Evolutionary conservation across 1,140 invertebrate genomes (phyloP).

Genomic region (Nephila pilipes): DNA sequence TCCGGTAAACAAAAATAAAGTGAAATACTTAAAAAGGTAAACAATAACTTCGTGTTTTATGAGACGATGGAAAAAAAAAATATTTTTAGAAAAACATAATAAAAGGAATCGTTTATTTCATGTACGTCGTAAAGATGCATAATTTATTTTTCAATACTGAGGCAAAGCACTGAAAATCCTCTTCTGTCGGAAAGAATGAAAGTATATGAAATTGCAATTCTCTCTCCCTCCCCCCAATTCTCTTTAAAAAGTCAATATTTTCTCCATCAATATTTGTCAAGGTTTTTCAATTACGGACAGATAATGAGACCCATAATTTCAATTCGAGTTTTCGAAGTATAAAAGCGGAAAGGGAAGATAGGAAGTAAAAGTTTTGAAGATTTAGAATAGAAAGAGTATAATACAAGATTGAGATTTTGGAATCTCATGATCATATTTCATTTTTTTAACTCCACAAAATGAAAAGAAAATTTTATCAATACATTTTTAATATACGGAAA

Average conservation of each 20-base stretch:
- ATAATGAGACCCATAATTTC: not conserved
- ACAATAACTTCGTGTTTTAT: not conserved
- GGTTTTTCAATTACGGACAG: not conserved
- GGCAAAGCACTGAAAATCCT: not conserved
- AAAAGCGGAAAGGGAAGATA: not conserved
- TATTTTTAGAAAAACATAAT: not conserved
- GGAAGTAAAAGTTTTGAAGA: no score
- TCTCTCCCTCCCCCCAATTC: not conserved
- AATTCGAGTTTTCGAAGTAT: not conserved
- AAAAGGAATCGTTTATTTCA: not conserved
- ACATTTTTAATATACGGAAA: no score
- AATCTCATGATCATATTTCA: no score
- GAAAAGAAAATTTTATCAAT: no score
- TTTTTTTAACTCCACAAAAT: no score
- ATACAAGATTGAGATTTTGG: no score
- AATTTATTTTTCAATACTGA: not conserved
- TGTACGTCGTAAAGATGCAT: not conserved
- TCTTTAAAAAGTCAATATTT: not conserved
- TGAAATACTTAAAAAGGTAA: constrained; percentile 31
- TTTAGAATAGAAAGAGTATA: not conserved
- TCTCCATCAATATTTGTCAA: not conserved
- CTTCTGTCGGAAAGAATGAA: not conserved
- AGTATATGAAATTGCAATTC: not conserved
- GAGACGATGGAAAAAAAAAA: not conserved
- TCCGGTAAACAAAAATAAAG: constrained; percentile 14